Base-by-base conservation (phyloP, 2,888 invertebrate genomes). In the Conistra vaccinii region DNA sequence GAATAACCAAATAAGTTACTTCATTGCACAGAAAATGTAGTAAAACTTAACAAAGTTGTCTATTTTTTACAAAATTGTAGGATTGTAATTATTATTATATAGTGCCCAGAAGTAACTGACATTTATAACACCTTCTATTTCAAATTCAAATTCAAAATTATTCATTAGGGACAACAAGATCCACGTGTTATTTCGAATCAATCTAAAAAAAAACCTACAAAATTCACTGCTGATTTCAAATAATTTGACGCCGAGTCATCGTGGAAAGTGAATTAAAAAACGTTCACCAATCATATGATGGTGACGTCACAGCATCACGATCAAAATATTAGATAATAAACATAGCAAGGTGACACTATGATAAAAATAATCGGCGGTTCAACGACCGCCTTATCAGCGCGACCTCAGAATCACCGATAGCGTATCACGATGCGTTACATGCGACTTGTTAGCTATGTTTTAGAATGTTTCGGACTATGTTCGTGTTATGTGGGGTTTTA, bases 361-460 rank as follows among this genome's bases (percentile, higher is more conserved):
- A 92, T 92, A 91, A 88, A 73, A 81, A 81, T 86, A 87, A 90
- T 91, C 90, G 81, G 77, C 66, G 76, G 90, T 90, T 90, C 91
- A 90, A 88, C 85, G 87, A 89, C 89, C 92, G 70, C 48, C 73
- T 62, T 91, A 92, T 92, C 92, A 89, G 65, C 32, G 53, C 85
- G 91, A 91, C 91, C 91, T 89, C 87, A 82, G 89, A 88, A 89
- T 92, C 91, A 91, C 91, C 92, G 92, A 92, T 92, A 90, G 58
- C 61, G 17, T 84, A 83, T 78, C 78, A 63, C 60, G 60, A 65
- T 76, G 76, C 63, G 57, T 71, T 70, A 69, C 53, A 60, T 63
- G 60, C 60, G 73, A 67, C 63, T 48, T 48, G 69, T 14, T 45
- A 26, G 53, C 55, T 26, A 45, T 70, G 63, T 62, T 77, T 55